A percentile compares a stretch with the other conserved stretches of the same genome.
phyloP scores from a whole-genome alignment of 2,113 vertebrate genomes.

The Plecotus auritus region DNA sequence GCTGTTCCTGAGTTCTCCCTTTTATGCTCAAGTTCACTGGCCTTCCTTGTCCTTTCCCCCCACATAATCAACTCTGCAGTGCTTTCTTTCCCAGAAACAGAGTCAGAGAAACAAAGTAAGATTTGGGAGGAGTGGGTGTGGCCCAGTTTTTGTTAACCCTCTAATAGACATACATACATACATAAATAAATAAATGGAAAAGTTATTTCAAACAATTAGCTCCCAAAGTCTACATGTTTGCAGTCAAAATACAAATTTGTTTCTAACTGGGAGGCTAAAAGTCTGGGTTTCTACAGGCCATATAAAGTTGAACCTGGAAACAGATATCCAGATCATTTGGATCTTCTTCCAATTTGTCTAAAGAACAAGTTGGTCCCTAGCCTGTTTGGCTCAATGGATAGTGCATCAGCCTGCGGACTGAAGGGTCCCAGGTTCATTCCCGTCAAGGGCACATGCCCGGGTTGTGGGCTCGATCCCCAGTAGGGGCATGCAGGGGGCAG shows the following conservation, averaged over 20 bases:
- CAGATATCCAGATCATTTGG: background rate
- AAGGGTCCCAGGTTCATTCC: too few species aligned
- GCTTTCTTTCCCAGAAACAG: background rate
- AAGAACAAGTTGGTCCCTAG: background rate
- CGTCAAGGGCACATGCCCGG: too few species aligned
- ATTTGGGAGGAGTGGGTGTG: background rate
- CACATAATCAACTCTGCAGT: background rate
- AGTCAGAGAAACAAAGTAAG: background rate
- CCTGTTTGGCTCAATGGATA: too few species aligned
- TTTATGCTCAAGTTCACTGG: background rate
- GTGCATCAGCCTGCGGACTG: too few species aligned
- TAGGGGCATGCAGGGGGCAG: too few species aligned
- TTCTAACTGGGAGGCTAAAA: background rate
- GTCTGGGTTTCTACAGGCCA: background rate
- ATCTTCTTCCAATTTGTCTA: background rate
- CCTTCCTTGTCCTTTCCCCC: background rate
- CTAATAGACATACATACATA: background rate
- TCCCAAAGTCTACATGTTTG: background rate
- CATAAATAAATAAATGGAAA: background rate
- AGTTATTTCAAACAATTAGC: background rate
- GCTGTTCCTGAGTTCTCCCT: background rate
- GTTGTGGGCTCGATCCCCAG: too few species aligned
- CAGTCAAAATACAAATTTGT: background rate
- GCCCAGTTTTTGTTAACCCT: background rate
- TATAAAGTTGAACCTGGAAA: conserved; percentile 1